phyloP scores from a whole-genome alignment of 2,888 invertebrate genomes.

The Cyaniris semiargus region DNA sequence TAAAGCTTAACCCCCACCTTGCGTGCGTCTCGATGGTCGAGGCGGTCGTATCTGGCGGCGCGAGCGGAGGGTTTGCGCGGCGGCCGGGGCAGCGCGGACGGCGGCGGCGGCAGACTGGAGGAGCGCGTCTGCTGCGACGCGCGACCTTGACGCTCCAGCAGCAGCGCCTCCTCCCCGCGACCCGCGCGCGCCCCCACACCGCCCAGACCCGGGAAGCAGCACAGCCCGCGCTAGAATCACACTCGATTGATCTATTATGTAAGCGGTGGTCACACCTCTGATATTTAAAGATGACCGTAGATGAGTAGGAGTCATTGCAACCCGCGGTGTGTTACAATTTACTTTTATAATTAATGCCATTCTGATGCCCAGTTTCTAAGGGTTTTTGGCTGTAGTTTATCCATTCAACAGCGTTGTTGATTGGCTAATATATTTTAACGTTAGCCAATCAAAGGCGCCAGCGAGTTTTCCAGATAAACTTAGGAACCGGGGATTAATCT shows the following conservation, averaged over 20 bases:
- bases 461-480: neutral
- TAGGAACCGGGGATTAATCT: no score
- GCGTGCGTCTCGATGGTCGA: constrained; percentile 72
- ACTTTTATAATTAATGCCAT: no score
- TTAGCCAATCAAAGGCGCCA: no score
- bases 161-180: constrained; percentile 85
- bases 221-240: constrained; percentile 85
- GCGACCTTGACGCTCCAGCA: constrained; percentile 88
- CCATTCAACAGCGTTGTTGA: no score
- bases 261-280: neutral
- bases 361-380: no score
- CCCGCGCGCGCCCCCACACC: constrained; percentile 65
- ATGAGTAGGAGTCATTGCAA: neutral
- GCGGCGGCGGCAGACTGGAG: constrained; percentile 84
- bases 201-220: constrained; percentile 86
- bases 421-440: no score
- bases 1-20: constrained; percentile 52
- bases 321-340: neutral
- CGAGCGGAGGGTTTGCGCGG: constrained; percentile 81
- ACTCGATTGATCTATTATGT: neutral
- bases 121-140: constrained; percentile 87
- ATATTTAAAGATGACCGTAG: neutral
- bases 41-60: constrained; percentile 84
- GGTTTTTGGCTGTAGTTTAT: no score
- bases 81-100: constrained; percentile 86